Percentiles rank a stretch among this genome's conserved stretches.
phyloP scores from a whole-genome alignment of 2,113 vertebrate genomes.

The Pygoscelis antarcticus region DNA sequence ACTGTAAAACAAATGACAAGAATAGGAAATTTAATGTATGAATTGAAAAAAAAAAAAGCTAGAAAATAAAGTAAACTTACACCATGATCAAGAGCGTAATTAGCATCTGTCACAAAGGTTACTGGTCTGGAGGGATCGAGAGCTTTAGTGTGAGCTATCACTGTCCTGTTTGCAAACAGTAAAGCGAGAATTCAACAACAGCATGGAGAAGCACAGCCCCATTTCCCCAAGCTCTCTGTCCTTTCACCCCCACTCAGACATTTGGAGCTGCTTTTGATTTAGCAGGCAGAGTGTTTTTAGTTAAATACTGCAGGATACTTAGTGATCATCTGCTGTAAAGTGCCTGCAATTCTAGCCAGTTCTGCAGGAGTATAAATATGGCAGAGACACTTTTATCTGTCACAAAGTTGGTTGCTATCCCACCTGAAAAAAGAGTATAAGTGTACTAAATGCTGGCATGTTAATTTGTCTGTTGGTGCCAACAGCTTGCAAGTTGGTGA shows the following conservation, averaged over 20 bases:
- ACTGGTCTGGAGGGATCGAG: constrained; percentile 88
- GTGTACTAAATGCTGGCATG: fast-evolving
- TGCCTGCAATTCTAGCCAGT: neutral
- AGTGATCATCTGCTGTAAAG: neutral
- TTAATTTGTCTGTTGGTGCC: neutral
- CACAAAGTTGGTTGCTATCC: neutral
- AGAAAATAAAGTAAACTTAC: constrained; percentile 77
- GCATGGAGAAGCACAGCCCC: neutral
- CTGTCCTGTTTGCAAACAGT: constrained; percentile 77
- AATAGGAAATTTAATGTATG: neutral
- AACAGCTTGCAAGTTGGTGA: neutral
- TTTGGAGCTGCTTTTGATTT: neutral
- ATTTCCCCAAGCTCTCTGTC: neutral
- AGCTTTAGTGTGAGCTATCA: constrained; percentile 87
- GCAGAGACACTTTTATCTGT: neutral
- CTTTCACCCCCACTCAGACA: neutral
- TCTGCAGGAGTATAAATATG: neutral
- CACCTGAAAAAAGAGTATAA: neutral
- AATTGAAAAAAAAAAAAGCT: neutral
- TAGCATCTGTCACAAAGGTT: constrained; percentile 83
- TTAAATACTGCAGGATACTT: neutral
- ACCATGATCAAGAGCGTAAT: constrained; percentile 83
- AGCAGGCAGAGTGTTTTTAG: neutral
- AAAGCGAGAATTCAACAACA: constrained; percentile 20
- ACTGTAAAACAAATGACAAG: neutral